Percentiles rank a stretch among this genome's conserved stretches.
Conservation (phyloP, 2,888 invertebrate species). For the Synanthedon formicaeformis region DNA sequence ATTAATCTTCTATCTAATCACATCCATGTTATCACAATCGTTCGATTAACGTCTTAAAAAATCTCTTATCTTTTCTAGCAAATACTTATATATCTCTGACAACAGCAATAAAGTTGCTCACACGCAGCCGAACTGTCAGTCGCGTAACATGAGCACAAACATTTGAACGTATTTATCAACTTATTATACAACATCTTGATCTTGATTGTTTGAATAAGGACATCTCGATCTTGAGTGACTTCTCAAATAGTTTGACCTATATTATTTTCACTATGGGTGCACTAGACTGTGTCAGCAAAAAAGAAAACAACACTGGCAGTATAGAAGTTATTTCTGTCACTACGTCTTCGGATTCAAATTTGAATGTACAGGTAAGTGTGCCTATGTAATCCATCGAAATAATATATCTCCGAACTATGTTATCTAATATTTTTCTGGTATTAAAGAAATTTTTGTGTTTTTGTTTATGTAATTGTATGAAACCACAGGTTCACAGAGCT, state of each 20-base stretch:
- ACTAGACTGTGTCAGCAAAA: constrained; percentile 40
- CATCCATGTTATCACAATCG: too few species aligned
- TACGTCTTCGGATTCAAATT: constrained; percentile 23
- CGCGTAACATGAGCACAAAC: constrained; percentile 7
- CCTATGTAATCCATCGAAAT: too few species aligned
- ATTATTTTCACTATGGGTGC: constrained; percentile 27
- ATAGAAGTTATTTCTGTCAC: constrained; percentile 48
- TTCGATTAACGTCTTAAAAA: too few species aligned
- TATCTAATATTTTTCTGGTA: too few species aligned
- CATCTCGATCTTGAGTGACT: too few species aligned
- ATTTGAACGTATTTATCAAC: constrained; percentile 1
- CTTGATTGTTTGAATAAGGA: too few species aligned
- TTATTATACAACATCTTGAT: too few species aligned
- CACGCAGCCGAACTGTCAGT: constrained; percentile 7
- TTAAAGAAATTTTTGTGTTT: too few species aligned
- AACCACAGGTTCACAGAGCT: constrained; percentile 5
- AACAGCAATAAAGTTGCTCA: constrained; percentile 2
- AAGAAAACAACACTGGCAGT: constrained; percentile 39
- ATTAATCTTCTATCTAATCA: too few species aligned
- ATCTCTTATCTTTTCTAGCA: not conserved
- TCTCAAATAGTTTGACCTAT: too few species aligned
- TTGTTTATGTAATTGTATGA: too few species aligned
- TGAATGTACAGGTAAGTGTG: not conserved
- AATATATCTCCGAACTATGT: too few species aligned
- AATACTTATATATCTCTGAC: constrained; percentile 2